phyloP scores from a whole-genome alignment of 2,113 vertebrate genomes.

The Danionella cerebrum region DNA sequence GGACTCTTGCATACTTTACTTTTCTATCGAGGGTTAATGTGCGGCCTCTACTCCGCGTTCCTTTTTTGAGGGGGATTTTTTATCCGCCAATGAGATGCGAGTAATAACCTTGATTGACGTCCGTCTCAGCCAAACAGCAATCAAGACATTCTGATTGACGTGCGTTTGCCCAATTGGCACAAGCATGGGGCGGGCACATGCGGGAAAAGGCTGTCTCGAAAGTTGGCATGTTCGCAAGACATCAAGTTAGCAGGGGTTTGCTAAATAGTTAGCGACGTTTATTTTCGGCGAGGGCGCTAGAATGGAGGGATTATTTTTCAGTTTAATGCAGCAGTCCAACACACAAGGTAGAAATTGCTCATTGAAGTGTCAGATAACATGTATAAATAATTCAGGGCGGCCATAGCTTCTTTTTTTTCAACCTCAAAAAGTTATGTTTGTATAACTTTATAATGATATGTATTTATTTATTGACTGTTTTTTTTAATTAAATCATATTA shows the following conservation, averaged over 20 bases:
- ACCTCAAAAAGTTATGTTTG: neutral
- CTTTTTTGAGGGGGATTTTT: constrained; percentile 39
- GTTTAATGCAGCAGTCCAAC: neutral
- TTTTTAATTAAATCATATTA: too few relatives aligned
- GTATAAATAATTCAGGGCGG: neutral
- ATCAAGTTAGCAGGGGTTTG: constrained; percentile 25
- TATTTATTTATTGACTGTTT: too few relatives aligned
- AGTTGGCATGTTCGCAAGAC: constrained; percentile 16
- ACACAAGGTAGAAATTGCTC: neutral
- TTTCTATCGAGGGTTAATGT: neutral
- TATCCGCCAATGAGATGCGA: constrained; percentile 46
- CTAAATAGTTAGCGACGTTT: constrained; percentile 19
- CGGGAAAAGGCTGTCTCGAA: constrained; percentile 65
- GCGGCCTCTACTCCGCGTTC: constrained; percentile 51
- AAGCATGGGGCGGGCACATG: constrained; percentile 55
- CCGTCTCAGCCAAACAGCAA: constrained; percentile 29
- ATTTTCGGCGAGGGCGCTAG: neutral
- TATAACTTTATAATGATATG: too few relatives aligned
- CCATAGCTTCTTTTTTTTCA: neutral
- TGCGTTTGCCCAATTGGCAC: constrained; percentile 44
- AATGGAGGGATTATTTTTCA: neutral
- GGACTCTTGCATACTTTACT: constrained; percentile 15
- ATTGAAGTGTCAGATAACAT: neutral
- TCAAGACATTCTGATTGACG: constrained; percentile 40
- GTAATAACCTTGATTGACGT: constrained; percentile 47